These are phyloP conservation scores for Aphaenogaster rudis DNA, from an alignment of 1,140 invertebrate species.

Conservation along the genomic window DNA sequence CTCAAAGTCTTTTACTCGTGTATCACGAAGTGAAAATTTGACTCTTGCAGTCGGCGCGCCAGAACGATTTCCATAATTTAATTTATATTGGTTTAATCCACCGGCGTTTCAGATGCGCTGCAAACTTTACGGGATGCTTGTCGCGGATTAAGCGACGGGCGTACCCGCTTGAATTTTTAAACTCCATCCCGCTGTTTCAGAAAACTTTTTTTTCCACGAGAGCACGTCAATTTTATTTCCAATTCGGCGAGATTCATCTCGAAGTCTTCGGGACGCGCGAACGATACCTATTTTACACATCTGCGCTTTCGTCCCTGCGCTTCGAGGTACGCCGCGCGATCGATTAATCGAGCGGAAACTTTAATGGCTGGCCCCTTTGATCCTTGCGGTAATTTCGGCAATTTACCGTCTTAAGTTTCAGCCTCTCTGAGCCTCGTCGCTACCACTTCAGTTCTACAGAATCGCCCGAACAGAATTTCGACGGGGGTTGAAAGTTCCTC, in stretches of 20 bases:
- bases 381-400: slow-evolving; percentile 50
- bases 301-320: slow-evolving; percentile 5
- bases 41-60: background rate
- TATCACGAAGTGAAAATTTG: slow-evolving; percentile 48
- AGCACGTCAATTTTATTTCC: slow-evolving; percentile 34
- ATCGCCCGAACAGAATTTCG: background rate
- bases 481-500: background rate
- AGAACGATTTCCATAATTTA: slow-evolving; percentile 56
- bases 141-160: slow-evolving; percentile 46
- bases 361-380: slow-evolving; percentile 48
- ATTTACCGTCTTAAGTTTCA: slow-evolving; percentile 51
- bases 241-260: slow-evolving; percentile 33
- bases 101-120: slow-evolving; percentile 44
- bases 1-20: background rate
- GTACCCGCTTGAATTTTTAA: slow-evolving; percentile 52
- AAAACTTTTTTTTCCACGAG: background rate
- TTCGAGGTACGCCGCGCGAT: slow-evolving; percentile 2
- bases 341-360: slow-evolving; percentile 53
- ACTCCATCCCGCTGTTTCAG: background rate
- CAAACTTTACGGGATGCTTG: slow-evolving; percentile 41
- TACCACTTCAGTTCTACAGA: background rate
- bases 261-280: background rate
- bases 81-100: slow-evolving; percentile 58
- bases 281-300: slow-evolving; percentile 2
- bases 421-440: background rate